Base-by-base conservation (phyloP, 1,140 invertebrate genomes). In the Melipona quadrifasciata region DNA sequence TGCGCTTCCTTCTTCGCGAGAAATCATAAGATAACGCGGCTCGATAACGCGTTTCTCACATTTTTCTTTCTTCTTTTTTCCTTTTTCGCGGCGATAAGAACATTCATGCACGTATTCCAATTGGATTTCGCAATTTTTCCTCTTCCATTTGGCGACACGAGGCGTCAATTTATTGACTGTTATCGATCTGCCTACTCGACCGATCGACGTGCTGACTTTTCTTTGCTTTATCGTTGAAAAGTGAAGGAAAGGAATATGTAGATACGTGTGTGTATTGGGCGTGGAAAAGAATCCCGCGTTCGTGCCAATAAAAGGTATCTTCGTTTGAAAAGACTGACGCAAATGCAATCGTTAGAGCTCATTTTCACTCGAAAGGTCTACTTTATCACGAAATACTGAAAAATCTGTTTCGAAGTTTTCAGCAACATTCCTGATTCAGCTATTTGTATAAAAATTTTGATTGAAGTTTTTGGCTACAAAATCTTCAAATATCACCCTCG, bases 21-120 rank as follows among this genome's bases (percentile, higher is more conserved):
- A 78, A 79, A 61, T 39, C 51, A 57, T 31, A 47, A 47, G 67
- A 87, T 87, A 87, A 87, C 65, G 51, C 11, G 16, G 27, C 24
- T 19, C 8, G 85, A 86, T 86, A 86, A 72, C 47, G 58, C 14
- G 58, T 24, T 47, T 64, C n/a, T 34, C 24, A 24, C 14, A 10
- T 55, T 57, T 17, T 24, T 39, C n/a, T n/a, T n/a, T n/a, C n/a
- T n/a, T n/a, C n/a, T 68, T 55, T 31, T 21, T n/a, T 34, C 34
- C 55, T 64, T 64, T 27, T 24, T 34, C 74, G 31, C 57, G 57
- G 73, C 65, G 53, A 65, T 5, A 77, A 19, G 14, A 11, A 47
- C 39, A 47, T 61, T 61, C 58, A n/a, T 61, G n/a, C 12, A 27
- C 24, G 17, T 73, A 53, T 73, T 47, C 53, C 51, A 79, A 79